Evolutionary conservation across 2,888 invertebrate genomes (phyloP).

Genomic region (Eristalis tenax): DNA sequence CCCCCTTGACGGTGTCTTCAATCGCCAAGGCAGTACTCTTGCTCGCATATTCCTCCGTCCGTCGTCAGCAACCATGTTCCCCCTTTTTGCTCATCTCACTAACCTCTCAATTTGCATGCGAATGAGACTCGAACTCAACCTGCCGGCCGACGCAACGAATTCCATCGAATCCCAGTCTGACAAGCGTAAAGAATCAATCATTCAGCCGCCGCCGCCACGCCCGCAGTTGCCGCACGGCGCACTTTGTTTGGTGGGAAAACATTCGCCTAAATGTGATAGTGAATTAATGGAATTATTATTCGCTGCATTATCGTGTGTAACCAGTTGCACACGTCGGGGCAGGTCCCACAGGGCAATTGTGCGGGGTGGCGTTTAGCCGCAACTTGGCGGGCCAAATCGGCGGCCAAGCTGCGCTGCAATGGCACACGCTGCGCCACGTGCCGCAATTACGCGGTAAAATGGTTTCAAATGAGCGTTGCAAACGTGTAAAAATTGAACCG

Average conservation of each 20-base stretch:
- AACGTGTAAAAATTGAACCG: constrained; percentile 41
- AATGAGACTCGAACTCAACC: neutral
- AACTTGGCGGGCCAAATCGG: constrained; percentile 48
- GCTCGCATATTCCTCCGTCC: too few species aligned
- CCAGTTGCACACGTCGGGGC: constrained; percentile 62
- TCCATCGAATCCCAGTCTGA: constrained; percentile 3
- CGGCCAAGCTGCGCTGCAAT: constrained; percentile 30
- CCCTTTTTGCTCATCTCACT: too few species aligned
- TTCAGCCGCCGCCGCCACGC: neutral
- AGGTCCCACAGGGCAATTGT: constrained; percentile 42
- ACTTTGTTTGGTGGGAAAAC: constrained; percentile 80
- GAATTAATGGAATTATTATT: constrained; percentile 68
- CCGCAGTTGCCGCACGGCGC: constrained; percentile 25
- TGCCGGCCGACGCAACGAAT: neutral
- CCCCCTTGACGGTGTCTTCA: too few species aligned
- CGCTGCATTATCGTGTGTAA: constrained; percentile 68
- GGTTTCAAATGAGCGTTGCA: constrained; percentile 77
- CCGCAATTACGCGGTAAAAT: constrained; percentile 81
- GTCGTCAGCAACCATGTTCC: too few species aligned
- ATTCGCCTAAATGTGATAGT: constrained; percentile 75
- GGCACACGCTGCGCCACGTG: constrained; percentile 76
- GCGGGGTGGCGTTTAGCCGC: constrained; percentile 18
- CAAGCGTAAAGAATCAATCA: constrained; percentile 52
- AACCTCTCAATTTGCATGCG: neutral
- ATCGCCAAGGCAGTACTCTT: too few species aligned